Conservation (phyloP, 35 echinoderm and acorn worm genomes). For the Lytechinus pictus region DNA sequence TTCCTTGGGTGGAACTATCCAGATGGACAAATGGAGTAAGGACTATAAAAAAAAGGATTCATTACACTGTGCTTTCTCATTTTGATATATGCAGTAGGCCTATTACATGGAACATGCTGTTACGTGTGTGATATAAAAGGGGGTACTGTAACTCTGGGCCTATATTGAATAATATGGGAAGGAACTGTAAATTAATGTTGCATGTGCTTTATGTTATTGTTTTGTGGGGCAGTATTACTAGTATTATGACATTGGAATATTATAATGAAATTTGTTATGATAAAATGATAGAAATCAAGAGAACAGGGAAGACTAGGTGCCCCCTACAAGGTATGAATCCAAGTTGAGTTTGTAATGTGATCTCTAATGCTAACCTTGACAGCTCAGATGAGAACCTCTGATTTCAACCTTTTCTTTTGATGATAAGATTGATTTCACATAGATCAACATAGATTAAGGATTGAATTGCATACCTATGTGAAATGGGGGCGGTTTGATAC, state of each 20-base stretch:
- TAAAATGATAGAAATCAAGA: not conserved
- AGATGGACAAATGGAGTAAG: not conserved
- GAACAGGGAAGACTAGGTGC: not conserved
- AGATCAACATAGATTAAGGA: conserved; percentile 3
- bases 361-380: not conserved
- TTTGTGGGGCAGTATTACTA: not conserved
- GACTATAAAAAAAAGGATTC: not conserved
- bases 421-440: not conserved
- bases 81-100: not conserved
- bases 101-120: not conserved
- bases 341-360: not conserved
- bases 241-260: too few relatives aligned
- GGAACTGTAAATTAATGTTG: too few relatives aligned
- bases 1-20: not conserved
- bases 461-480: not conserved
- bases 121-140: not conserved
- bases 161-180: too few relatives aligned
- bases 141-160: too few relatives aligned
- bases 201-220: too few relatives aligned
- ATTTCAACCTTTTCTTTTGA: not conserved
- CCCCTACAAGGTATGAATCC: not conserved
- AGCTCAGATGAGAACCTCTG: not conserved
- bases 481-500: not conserved
- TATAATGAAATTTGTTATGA: not conserved
- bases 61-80: not conserved